Conservation (phyloP, 2,797 vertebrate genomes). For the Echeneis naucrates region DNA sequence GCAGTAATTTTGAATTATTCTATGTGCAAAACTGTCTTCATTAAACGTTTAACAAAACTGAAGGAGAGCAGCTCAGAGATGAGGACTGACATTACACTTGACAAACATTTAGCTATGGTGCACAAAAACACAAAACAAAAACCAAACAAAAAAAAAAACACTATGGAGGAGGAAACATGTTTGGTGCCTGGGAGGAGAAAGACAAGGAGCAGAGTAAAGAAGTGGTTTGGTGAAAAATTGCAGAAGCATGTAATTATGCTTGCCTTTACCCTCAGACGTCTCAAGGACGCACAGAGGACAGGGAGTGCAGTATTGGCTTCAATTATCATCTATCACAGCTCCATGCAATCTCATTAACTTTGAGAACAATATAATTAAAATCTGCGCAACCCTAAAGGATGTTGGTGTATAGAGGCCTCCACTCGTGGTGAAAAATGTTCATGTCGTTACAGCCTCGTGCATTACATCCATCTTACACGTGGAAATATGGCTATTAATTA, state of each 20-base stretch:
- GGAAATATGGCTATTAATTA: slow-evolving; percentile 32
- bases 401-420: slow-evolving; percentile 1
- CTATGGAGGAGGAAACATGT: not conserved
- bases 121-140: too few species aligned
- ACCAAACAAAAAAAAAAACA: not conserved
- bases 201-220: slow-evolving; percentile 1
- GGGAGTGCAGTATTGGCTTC: slow-evolving; percentile 22
- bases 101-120: not conserved
- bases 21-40: not conserved
- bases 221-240: slow-evolving; percentile 22
- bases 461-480: not conserved
- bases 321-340: slow-evolving; percentile 50
- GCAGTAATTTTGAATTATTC: not conserved
- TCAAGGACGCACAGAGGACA: slow-evolving; percentile 51
- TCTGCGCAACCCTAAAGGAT: slow-evolving; percentile 19
- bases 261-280: slow-evolving; percentile 36
- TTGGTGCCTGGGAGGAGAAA: slow-evolving; percentile 3
- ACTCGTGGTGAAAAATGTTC: slow-evolving; percentile 9
- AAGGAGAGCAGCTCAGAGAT: not conserved
- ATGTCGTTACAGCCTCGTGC: not conserved
- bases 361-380: slow-evolving; percentile 47
- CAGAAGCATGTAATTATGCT: slow-evolving; percentile 45
- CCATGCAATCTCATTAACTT: slow-evolving; percentile 50
- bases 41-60: not conserved
- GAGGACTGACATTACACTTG: not conserved